Evolutionary conservation across 92 coral and sea anemone species (phyloP), one percentile per base, ranked within the genome.

Genomic region (Epizoanthus scotinus): DNA sequence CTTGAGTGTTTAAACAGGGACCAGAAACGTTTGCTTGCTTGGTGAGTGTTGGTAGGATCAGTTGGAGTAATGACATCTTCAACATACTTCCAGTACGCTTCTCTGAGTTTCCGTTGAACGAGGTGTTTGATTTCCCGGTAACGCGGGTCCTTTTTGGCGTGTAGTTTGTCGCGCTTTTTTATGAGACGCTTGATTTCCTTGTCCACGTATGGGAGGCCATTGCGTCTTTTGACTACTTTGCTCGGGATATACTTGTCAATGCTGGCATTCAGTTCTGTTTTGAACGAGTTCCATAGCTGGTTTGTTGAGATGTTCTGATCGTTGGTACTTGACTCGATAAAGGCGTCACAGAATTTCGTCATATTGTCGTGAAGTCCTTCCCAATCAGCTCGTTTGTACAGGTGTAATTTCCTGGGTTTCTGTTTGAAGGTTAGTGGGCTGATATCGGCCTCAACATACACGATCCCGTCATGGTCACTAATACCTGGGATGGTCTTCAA

Each of bases 381-480:
- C 75, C 75, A 66, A 38, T 64, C 84, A 0, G 63, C 84, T 21
- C 59, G 42, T 29, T 64, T 79, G 19, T 79, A 70, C 10, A 70
- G 34, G 69, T 26, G 49, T 21, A 82, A 10, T 36, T 64, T 81
- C 62, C 84, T 66, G 54, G 86, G 84, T 31, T 82, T 82, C 59
- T 83, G 83, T 31, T 57, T 75, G 56, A 29, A 49, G 20, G 65
- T 65, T 13, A 82, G 66, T 10, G 86, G 86, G 44, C 81, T 71
- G 25, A 81, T 86, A 71, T 81, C 83, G 47, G 82, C 86, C 52
- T 86, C 86, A 62, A 71, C 79, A 40, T 82, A 88, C 3, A 85
- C 88, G 66, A 84, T 88, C 2, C 62, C 77, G 29, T 78, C 87
- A 26, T 88, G 88, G 27, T 85, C 88, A 28, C 88, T 78, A 19